These are phyloP conservation scores for Lepeophtheirus nordmannii DNA, from an alignment of 2,888 invertebrate genomes.

Conservation along the genomic window DNA sequence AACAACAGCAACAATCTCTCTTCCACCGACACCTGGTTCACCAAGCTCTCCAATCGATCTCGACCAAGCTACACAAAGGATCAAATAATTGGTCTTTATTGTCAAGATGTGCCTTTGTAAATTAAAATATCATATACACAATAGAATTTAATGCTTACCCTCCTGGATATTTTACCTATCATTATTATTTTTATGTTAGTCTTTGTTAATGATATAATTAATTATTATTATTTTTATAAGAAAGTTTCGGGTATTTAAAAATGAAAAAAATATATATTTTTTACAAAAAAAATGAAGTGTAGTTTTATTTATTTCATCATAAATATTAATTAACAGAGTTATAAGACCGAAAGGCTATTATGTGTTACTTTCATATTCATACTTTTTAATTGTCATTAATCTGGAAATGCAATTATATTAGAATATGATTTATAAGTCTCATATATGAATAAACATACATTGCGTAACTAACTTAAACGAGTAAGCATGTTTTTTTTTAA, in stretches of 20 bases:
- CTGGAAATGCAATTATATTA: too few relatives aligned
- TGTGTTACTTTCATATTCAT: too few relatives aligned
- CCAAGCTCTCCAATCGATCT: background rate
- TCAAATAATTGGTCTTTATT: slow-evolving; percentile 17
- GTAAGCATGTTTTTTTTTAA: too few relatives aligned
- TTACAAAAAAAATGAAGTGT: too few relatives aligned
- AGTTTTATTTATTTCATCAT: too few relatives aligned
- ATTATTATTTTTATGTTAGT: background rate
- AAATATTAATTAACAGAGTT: too few relatives aligned
- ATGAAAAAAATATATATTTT: background rate
- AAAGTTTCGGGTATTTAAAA: background rate
- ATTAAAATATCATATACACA: background rate
- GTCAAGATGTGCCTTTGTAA: slow-evolving; percentile 4
- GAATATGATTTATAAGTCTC: too few relatives aligned
- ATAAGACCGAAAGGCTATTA: too few relatives aligned
- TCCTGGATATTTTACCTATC: background rate
- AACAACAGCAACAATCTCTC: background rate
- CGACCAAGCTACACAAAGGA: slow-evolving; percentile 15
- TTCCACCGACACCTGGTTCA: slow-evolving; percentile 1
- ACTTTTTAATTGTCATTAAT: too few relatives aligned
- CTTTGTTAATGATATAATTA: background rate
- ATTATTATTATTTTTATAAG: background rate
- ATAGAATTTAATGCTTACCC: background rate
- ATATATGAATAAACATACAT: too few relatives aligned
- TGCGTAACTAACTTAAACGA: too few relatives aligned